A percentile compares a stretch with the other conserved stretches of the same genome.
These are phyloP conservation scores for Frankliniella fusca DNA, from an alignment of 2,888 invertebrate genomes.

Conservation along the genomic window DNA sequence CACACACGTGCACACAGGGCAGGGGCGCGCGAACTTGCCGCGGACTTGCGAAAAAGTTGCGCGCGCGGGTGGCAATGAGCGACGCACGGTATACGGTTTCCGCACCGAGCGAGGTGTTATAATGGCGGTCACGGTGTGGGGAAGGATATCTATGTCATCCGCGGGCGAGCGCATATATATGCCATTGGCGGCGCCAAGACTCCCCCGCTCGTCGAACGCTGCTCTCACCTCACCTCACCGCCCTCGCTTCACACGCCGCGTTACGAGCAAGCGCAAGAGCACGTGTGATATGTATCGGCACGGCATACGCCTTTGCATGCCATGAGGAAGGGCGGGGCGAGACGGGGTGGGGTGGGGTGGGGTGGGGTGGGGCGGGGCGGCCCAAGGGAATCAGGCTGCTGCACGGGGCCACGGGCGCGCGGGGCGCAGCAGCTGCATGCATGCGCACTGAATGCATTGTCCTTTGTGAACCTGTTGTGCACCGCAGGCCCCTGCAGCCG, in stretches of 20 bases:
- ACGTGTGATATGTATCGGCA: slow-evolving; percentile 16
- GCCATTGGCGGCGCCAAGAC: neutral
- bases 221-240: neutral
- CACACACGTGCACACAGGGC: too few species aligned
- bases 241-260: neutral
- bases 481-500: neutral
- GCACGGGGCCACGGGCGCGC: neutral
- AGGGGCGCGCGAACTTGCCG: neutral
- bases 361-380: neutral
- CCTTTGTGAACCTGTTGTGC: neutral
- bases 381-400: neutral
- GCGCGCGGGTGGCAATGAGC: neutral
- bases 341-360: neutral
- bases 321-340: neutral
- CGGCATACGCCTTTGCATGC: neutral
- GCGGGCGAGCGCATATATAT: neutral
- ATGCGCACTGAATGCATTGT: neutral
- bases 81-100: too few species aligned
- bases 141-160: neutral
- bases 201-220: neutral
- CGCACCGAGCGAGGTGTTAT: too few species aligned
- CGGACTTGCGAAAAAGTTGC: neutral
- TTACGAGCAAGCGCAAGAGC: neutral
- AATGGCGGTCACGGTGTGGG: neutral
- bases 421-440: too few species aligned